phyloP scores from a whole-genome alignment of 2,113 vertebrate genomes.

The Himantopus leucocephalus region DNA sequence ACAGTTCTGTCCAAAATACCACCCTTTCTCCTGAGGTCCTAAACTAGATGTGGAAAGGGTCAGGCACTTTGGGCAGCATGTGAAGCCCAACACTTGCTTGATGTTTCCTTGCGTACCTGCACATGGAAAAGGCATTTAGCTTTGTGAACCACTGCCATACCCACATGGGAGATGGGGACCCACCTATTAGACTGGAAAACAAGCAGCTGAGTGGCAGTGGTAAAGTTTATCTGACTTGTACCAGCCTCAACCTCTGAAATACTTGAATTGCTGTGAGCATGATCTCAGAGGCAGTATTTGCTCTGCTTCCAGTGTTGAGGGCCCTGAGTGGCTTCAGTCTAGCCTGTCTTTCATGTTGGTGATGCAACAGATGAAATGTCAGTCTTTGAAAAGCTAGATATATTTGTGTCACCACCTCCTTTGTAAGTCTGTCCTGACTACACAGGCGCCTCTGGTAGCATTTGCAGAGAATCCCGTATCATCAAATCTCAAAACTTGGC shows the following conservation, averaged over 20 bases:
- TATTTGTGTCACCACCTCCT: background rate
- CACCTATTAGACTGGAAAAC: background rate
- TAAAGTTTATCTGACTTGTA: background rate
- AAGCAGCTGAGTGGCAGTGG: background rate
- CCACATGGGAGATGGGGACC: background rate
- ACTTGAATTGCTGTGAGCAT: background rate
- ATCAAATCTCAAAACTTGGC: background rate
- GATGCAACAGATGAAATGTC: background rate
- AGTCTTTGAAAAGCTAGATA: background rate
- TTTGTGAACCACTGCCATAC: background rate
- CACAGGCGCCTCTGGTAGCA: background rate
- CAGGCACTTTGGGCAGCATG: background rate
- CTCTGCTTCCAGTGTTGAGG: background rate
- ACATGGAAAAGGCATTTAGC: background rate
- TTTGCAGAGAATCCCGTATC: background rate
- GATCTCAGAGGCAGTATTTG: background rate
- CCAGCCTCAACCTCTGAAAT: background rate
- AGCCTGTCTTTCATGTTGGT: background rate
- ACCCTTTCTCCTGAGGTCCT: background rate
- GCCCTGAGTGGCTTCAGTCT: background rate
- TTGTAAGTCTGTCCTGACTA: background rate
- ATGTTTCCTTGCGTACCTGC: background rate
- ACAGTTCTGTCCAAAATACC: background rate
- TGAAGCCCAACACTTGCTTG: background rate
- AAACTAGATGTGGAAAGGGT: background rate